Base-by-base conservation (phyloP, 2,888 invertebrate genomes). In the Trachelus stipa region DNA sequence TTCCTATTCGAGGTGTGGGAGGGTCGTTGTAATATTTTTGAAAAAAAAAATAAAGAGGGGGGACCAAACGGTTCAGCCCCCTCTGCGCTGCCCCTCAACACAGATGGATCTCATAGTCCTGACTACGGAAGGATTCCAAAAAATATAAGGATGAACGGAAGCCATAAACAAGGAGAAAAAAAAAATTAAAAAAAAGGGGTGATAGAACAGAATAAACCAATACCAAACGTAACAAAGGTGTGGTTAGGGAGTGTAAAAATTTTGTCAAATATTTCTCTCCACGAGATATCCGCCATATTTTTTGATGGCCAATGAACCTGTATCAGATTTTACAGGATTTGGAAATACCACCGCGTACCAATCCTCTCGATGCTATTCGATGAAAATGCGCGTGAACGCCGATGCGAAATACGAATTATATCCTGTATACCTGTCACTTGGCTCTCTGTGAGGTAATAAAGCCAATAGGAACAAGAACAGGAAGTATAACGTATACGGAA, bases 331-430 rank as follows among this genome's bases (percentile, higher is more conserved):
- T 71, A 73, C 79, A 77, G 76, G 68, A 77, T 78, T 81, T 78
- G 77, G 79, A 74, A 79, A 79, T 77, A 74, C 79, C 74, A 77
- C 68, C 40, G 56, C 76, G 76, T 69, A 75, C 71, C 77, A 33
- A 69, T 56, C 68, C 76, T 69, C 79, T 69, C 74, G 79, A 81
- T 40, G 82, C 79, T 77, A 81, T 78, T 37, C 77, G 73, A 23
- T 2, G 23, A 23, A 23, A 2, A 9, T 0, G 56, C 23, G 23
- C 9, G 23, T 9, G 23, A 0, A 56, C 9, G 56, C 56, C 1
- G 56, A 23, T 23, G 2, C 23, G 23, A 56, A 56, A 23, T 56
- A 56, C 23, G 56, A 56, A 56, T 23, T 56, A 6, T 23, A 56
- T 56, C 1, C 23, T 9, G 23, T 56, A 35, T 35, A 35, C 35